Conservation (phyloP, 2,888 invertebrate genomes). For the Epiblema foenella region DNA sequence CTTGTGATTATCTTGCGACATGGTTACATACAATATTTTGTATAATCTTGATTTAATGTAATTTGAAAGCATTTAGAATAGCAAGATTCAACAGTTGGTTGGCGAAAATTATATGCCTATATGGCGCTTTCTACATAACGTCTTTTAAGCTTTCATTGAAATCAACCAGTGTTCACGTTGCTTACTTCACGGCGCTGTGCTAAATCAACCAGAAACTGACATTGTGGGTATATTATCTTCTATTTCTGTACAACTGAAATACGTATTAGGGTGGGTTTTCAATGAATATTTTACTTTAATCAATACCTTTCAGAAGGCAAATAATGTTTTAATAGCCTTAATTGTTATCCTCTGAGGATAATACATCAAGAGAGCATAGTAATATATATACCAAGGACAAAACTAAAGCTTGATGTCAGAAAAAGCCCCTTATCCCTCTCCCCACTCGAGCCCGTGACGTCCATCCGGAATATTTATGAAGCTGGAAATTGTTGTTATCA, state of each 20-base stretch:
- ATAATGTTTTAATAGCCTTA: slow-evolving; percentile 11
- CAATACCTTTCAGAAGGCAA: slow-evolving; percentile 1
- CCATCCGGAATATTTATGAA: slow-evolving; percentile 44
- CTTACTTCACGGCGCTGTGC: no score
- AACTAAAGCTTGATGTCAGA: slow-evolving; percentile 42
- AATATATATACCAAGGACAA: slow-evolving; percentile 42
- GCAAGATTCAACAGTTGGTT: no score
- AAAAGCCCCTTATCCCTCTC: slow-evolving; percentile 42
- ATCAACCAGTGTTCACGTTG: no score
- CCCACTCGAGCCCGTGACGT: slow-evolving; percentile 41
- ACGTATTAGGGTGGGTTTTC: no score
- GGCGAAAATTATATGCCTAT: no score
- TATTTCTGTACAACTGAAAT: neutral
- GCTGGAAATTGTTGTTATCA: slow-evolving; percentile 44
- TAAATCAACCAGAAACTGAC: no score
- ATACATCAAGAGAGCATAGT: slow-evolving; percentile 38
- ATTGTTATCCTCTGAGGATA: slow-evolving; percentile 8
- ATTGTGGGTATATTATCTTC: neutral
- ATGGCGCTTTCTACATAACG: no score
- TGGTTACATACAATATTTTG: no score
- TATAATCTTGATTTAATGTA: no score
- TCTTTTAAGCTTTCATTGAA: no score
- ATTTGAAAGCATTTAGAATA: no score
- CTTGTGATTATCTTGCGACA: no score
- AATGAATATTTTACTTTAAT: neutral